Conservation (phyloP, 2,113 vertebrate genomes). For the Marmota flaviventris region DNA sequence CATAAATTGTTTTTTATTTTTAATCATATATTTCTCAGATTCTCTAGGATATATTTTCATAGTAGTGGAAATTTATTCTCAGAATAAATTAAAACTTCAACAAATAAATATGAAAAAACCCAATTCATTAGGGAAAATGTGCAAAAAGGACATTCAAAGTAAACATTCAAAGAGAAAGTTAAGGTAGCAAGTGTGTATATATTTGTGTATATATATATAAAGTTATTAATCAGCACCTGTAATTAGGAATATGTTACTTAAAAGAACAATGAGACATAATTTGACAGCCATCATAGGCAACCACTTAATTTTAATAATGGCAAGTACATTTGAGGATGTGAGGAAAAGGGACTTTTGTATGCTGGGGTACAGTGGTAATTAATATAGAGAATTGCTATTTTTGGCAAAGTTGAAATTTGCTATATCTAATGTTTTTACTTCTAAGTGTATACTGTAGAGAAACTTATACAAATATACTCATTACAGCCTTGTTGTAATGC, state of each 20-base stretch:
- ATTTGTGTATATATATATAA: background rate
- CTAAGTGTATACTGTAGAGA: background rate
- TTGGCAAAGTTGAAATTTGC: constrained; percentile 2
- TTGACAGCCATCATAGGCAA: background rate
- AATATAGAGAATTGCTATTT: background rate
- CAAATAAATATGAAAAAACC: background rate
- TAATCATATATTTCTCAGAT: background rate
- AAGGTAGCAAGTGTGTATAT: background rate
- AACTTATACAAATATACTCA: background rate
- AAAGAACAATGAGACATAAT: constrained; percentile 4
- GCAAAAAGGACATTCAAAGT: background rate
- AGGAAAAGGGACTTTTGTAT: background rate
- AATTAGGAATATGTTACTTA: background rate
- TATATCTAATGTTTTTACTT: background rate
- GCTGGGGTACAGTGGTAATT: background rate
- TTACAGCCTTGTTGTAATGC: background rate
- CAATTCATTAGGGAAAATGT: constrained; percentile 11
- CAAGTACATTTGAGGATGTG: background rate
- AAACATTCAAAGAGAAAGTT: constrained; percentile 13
- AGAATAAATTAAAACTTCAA: constrained; percentile 24
- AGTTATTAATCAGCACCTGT: background rate
- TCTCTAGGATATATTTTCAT: background rate
- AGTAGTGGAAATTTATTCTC: background rate
- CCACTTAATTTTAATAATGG: background rate
- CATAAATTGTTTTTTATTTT: background rate